Base-by-base conservation (phyloP, 2,888 invertebrate species). In the Melinaea menophilus region DNA sequence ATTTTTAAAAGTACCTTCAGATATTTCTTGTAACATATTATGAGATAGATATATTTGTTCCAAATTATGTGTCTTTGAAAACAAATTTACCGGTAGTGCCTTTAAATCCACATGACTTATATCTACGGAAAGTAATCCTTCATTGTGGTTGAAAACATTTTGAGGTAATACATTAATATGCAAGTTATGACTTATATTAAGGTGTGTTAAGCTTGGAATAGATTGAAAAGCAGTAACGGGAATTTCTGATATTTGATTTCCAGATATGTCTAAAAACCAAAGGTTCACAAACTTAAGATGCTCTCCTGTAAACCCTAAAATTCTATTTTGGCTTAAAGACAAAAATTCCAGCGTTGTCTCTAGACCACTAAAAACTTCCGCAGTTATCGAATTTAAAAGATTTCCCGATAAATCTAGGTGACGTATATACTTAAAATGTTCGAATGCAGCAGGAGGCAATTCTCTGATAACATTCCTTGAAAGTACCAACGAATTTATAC, bases 401-500 rank as follows among this genome's bases (percentile, higher is more conserved):
- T 97, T 97, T 35, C 96, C 95, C 34, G 95, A 95, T 45, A 97
- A 86, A 78, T 97, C 96, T 69, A 97, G 90, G 71, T 92, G 92
- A 66, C 92, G 88, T 57, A 97, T 87, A 69, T 93, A 93, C 78
- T 94, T 93, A 79, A 96, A 96, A 79, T 95, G 94, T 75, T 94
- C 93, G 79, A 97, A 97, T 1, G 96, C 94, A 34, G 93, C 94
- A 0, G 94, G 81, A 0, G 97, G 97, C 64, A 98, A 90, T 87
- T 97, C 97, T 58, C 97, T 92, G 47, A 98, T 95, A 2, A 97
- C 94, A 82, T 98, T 98, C 68, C 95, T 93, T 0, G 96, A 94
- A 41, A 98, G 87, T 0, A 95, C 94, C 61, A 98, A 86, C 2
- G 93, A 92, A n/a, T 93, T 94, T 0, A 95, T 93, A 76, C 93